phyloP scores from a whole-genome alignment of 2,113 vertebrate species.

The Illadopsis cleaveri region DNA sequence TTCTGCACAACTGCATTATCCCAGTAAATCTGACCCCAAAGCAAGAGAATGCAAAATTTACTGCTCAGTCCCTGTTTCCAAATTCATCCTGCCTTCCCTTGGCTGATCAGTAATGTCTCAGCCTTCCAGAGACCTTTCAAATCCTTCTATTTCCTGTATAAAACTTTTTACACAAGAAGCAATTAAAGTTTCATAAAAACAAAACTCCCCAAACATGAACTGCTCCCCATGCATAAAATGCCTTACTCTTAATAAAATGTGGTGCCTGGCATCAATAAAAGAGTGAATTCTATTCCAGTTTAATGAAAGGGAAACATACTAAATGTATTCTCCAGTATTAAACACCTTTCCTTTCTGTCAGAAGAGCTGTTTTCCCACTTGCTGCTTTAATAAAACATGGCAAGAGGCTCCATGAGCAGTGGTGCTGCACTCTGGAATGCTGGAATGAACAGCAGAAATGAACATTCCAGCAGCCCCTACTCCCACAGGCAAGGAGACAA shows the following conservation, averaged over 20 bases:
- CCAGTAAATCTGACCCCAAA: background rate
- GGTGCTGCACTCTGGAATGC: fast-evolving
- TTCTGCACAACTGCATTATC: background rate
- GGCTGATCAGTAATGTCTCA: background rate
- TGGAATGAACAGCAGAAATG: background rate
- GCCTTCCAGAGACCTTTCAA: background rate
- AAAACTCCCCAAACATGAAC: background rate
- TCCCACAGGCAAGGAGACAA: background rate
- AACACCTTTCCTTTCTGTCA: background rate
- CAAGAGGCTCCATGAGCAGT: background rate
- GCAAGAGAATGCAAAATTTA: background rate
- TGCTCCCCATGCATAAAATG: background rate
- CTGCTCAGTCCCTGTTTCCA: background rate
- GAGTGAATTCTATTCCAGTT: background rate
- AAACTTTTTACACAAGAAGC: background rate
- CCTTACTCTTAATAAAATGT: background rate
- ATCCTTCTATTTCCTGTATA: background rate
- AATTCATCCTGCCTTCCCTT: background rate
- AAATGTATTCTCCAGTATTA: background rate
- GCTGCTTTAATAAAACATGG: background rate
- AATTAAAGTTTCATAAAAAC: conserved; percentile 1
- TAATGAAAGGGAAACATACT: background rate
- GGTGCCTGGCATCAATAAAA: background rate
- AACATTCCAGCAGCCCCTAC: background rate
- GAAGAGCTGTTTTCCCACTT: background rate